phyloP scores from a whole-genome alignment of 2,888 invertebrate species.

The Apodemia zela region DNA sequence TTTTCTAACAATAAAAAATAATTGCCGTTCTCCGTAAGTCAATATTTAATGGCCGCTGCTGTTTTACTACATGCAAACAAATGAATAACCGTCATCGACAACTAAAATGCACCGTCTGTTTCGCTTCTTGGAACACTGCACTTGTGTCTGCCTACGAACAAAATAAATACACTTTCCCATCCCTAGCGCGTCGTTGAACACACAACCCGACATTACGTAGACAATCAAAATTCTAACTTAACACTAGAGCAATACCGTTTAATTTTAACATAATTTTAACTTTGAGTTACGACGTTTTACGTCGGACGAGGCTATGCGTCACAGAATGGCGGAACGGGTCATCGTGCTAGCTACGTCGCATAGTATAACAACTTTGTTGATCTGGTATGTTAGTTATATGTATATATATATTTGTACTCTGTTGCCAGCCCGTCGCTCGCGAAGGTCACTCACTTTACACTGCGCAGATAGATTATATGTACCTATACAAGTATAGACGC shows the following conservation, averaged over 20 bases:
- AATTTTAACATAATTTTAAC: slow-evolving; percentile 32
- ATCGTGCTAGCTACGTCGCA: slow-evolving; percentile 56
- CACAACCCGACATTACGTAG: background rate
- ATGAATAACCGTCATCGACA: slow-evolving; percentile 29
- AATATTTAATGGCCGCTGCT: slow-evolving; percentile 10
- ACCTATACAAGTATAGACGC: slow-evolving; percentile 18
- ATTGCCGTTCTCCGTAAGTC: slow-evolving; percentile 10
- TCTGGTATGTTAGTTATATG: slow-evolving; percentile 32
- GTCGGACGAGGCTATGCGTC: slow-evolving; percentile 51
- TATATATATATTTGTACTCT: slow-evolving; percentile 41
- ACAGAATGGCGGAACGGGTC: slow-evolving; percentile 63
- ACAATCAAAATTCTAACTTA: slow-evolving; percentile 36
- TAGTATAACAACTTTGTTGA: slow-evolving; percentile 33
- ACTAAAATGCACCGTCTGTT: slow-evolving; percentile 41
- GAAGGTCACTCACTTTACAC: slow-evolving; percentile 64
- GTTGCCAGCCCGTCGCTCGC: slow-evolving; percentile 65
- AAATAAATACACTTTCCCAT: slow-evolving; percentile 71
- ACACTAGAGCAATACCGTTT: slow-evolving; percentile 34
- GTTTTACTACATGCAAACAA: slow-evolving; percentile 17
- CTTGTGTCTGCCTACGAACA: slow-evolving; percentile 58
- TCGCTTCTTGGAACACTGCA: slow-evolving; percentile 64
- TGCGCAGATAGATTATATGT: slow-evolving; percentile 24
- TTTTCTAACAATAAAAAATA: slow-evolving; percentile 8
- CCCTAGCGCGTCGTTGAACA: slow-evolving; percentile 17
- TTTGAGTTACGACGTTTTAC: slow-evolving; percentile 45